A percentile compares a stretch with the other conserved stretches of the same genome.
These are phyloP conservation scores for Dasyprocta punctata DNA, from an alignment of 2,113 vertebrate species.

Conservation along the genomic window DNA sequence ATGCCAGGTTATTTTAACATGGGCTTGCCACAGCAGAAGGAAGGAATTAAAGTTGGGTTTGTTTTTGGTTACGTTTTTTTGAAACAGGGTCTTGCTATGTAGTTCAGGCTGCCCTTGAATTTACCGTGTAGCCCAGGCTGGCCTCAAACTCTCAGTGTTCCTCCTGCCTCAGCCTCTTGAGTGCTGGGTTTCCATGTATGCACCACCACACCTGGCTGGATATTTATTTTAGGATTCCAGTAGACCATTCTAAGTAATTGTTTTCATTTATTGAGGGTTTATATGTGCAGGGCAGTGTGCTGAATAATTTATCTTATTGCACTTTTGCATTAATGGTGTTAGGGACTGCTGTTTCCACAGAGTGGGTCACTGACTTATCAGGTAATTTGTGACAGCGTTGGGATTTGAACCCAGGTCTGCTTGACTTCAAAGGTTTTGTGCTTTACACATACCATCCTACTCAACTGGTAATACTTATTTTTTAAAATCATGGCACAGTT, in stretches of 20 bases:
- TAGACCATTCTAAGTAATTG: neutral
- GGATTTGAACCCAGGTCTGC: neutral
- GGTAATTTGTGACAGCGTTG: neutral
- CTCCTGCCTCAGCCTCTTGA: neutral
- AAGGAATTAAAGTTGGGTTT: neutral
- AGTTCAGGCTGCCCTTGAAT: neutral
- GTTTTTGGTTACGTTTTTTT: neutral
- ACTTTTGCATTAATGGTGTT: neutral
- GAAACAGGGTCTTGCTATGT: neutral
- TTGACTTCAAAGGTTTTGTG: neutral
- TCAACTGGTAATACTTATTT: neutral
- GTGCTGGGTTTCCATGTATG: neutral
- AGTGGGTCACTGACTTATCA: neutral
- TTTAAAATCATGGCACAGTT: neutral
- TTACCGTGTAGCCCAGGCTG: neutral
- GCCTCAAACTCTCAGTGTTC: neutral
- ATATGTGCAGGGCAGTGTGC: neutral
- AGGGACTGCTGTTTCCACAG: neutral
- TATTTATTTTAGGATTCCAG: neutral
- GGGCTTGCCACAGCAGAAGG: neutral
- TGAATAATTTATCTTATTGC: neutral
- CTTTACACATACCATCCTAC: neutral
- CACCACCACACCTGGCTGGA: neutral
- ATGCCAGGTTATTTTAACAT: neutral
- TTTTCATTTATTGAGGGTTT: neutral